A percentile compares a stretch with the other conserved stretches of the same genome.
Evolutionary conservation across 2,113 vertebrate genomes (phyloP).

Genomic region (Illadopsis cleaveri): DNA sequence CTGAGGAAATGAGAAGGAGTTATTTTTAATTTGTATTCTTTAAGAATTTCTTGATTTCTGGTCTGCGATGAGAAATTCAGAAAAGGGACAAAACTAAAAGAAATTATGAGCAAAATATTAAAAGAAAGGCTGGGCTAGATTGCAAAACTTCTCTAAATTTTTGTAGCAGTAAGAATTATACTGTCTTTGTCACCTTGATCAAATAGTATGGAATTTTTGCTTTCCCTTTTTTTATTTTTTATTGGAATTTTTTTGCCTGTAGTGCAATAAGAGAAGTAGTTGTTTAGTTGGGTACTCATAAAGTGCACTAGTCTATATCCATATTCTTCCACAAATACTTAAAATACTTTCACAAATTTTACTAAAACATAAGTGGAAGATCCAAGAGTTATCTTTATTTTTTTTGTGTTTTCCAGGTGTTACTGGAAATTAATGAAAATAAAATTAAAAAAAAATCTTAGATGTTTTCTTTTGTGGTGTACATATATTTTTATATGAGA

Average conservation of each 20-base stretch:
- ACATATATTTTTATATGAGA: slow-evolving; percentile 62
- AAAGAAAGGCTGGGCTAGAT: neutral
- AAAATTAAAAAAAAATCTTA: neutral
- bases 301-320: neutral
- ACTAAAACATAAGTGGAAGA: neutral
- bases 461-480: slow-evolving; percentile 30
- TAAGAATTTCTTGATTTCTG: neutral
- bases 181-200: neutral
- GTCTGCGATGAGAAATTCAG: neutral
- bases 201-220: neutral
- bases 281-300: neutral
- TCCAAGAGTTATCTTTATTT: neutral
- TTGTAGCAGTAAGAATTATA: neutral
- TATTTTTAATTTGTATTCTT: neutral
- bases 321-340: neutral
- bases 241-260: neutral
- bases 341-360: neutral
- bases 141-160: neutral
- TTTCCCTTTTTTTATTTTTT: neutral
- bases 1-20: neutral
- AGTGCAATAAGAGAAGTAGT: neutral
- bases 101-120: neutral
- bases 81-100: neutral
- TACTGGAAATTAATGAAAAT: neutral
- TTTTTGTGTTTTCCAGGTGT: neutral